Conservation (phyloP, 2,888 invertebrate genomes). For the Luffia ferchaultella region DNA sequence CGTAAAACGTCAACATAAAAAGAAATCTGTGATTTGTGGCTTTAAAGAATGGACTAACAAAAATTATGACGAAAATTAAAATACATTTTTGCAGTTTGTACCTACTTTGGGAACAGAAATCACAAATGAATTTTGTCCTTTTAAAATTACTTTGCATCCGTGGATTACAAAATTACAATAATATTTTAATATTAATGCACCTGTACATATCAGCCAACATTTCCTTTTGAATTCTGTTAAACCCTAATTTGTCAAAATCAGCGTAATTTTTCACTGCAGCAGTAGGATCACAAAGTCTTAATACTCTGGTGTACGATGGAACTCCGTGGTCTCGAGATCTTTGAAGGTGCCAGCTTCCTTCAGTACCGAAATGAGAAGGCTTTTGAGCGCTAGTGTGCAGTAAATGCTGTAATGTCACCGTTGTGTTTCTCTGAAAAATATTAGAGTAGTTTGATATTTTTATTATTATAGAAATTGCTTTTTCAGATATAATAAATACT, state of each 20-base stretch:
- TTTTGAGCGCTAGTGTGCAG: conserved; percentile 70
- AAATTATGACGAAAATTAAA: too few relatives aligned
- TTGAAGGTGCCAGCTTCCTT: conserved; percentile 55
- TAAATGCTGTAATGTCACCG: conserved; percentile 68
- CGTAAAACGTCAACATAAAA: too few relatives aligned
- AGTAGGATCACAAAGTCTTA: conserved; percentile 72
- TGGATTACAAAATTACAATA: too few relatives aligned
- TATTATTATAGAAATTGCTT: conserved; percentile 2
- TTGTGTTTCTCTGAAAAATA: conserved; percentile 60
- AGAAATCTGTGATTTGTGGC: too few relatives aligned
- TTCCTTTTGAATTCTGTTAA: conserved; percentile 65
- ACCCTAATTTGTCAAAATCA: conserved; percentile 65
- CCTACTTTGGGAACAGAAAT: too few relatives aligned
- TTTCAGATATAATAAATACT: background rate
- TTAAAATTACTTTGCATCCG: too few relatives aligned
- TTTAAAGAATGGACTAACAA: too few relatives aligned
- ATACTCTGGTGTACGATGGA: conserved; percentile 73
- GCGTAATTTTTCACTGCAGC: conserved; percentile 59
- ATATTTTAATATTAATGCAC: conserved; percentile 33
- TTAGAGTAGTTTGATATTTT: background rate
- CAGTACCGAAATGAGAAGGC: conserved; percentile 63
- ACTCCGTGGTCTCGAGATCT: conserved; percentile 82
- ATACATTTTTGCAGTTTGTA: too few relatives aligned
- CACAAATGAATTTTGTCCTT: too few relatives aligned
- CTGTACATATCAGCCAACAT: conserved; percentile 73